A percentile compares a stretch with the other conserved stretches of the same genome.
Evolutionary conservation across 2,888 invertebrate genomes (phyloP).

Genomic region (Molorchus minor): DNA sequence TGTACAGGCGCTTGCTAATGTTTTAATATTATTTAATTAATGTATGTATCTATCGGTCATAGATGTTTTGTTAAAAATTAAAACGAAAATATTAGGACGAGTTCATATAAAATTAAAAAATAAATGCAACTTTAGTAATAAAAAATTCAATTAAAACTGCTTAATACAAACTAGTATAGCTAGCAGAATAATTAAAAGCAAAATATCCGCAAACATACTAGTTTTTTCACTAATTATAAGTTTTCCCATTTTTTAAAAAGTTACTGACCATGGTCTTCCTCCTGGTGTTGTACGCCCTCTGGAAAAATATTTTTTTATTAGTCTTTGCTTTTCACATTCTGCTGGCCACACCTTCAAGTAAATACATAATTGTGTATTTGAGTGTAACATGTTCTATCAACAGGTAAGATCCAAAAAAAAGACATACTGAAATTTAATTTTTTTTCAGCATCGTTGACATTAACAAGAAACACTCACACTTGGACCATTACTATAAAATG

Average conservation of each 20-base stretch:
- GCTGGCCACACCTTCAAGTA: conserved; percentile 33
- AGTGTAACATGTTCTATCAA: no score
- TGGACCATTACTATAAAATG: no score
- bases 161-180: conserved; percentile 33
- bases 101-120: conserved; percentile 23
- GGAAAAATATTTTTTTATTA: conserved; percentile 42
- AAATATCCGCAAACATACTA: conserved; percentile 27
- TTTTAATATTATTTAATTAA: no score
- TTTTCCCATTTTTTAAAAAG: conserved; percentile 6
- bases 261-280: conserved; percentile 39
- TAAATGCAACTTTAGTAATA: conserved; percentile 25
- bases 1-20: no score
- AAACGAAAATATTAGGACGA: neutral
- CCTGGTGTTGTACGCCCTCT: conserved; percentile 41
- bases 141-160: conserved; percentile 22
- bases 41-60: conserved; percentile 6
- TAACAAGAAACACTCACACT: no score
- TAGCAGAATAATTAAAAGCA: conserved; percentile 46
- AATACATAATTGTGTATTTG: neutral
- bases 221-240: conserved; percentile 6
- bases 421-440: no score
- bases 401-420: no score
- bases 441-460: no score
- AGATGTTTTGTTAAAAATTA: conserved; percentile 6
- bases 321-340: conserved; percentile 41